These are phyloP conservation scores for Nannospalax galili DNA, from an alignment of 2,113 vertebrate species.

Conservation along the genomic window DNA sequence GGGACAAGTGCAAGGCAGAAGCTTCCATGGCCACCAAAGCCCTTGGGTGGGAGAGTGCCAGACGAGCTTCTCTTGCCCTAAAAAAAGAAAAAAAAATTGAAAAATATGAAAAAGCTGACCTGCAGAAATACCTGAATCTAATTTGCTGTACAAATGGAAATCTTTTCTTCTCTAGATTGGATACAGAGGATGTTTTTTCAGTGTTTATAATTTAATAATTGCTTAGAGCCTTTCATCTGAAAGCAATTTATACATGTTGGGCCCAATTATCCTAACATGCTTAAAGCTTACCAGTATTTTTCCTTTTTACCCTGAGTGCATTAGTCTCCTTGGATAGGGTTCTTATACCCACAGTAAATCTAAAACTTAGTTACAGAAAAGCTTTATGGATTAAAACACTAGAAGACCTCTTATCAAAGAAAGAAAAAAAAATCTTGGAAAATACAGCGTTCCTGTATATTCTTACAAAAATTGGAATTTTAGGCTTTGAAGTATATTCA, in stretches of 20 bases:
- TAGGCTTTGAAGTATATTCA: slow-evolving; percentile 1
- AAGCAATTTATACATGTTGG: slow-evolving; percentile 70
- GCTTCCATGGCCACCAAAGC: slow-evolving; percentile 55
- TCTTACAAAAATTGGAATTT: not conserved
- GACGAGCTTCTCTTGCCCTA: slow-evolving; percentile 29
- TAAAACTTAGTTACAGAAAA: slow-evolving; percentile 26
- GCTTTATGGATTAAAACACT: slow-evolving; percentile 58
- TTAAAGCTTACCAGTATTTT: slow-evolving; percentile 67
- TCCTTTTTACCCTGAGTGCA: slow-evolving; percentile 6
- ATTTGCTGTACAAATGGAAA: slow-evolving; percentile 79
- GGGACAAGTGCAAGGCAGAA: slow-evolving; percentile 69
- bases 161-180: slow-evolving; percentile 74
- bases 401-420: not conserved
- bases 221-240: slow-evolving; percentile 69
- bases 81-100: not conserved
- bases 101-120: slow-evolving; percentile 48
- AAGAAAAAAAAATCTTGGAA: slow-evolving; percentile 22
- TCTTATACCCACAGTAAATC: not conserved
- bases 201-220: slow-evolving; percentile 73
- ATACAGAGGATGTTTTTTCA: slow-evolving; percentile 62
- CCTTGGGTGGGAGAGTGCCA: slow-evolving; percentile 27
- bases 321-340: slow-evolving; percentile 10
- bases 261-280: slow-evolving; percentile 61
- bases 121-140: slow-evolving; percentile 76
- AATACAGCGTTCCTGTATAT: not conserved